Evolutionary conservation across 2,113 vertebrate species (phyloP), one percentile per base, ranked within the genome.

Genomic region (Glaucidium brasilianum): DNA sequence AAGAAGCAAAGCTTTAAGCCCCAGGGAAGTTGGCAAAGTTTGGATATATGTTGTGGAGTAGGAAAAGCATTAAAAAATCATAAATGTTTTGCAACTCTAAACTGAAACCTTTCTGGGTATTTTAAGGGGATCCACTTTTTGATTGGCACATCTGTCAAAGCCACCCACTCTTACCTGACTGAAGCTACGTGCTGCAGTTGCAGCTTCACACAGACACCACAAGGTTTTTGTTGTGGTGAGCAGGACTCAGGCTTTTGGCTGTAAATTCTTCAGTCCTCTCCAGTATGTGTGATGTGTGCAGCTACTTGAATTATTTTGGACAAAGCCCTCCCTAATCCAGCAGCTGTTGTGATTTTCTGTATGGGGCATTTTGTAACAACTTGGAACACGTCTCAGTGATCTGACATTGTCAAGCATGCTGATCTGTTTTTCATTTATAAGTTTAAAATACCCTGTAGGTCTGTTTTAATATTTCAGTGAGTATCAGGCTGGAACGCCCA

Each of bases 251-350:
- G 17, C 9, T 53, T 76, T 69, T 69, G 50, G 15, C 37, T 58
- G 34, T 18, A 7, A 68, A n/a, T 19, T 30, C 18, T 45, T 67
- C n/a, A 15, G 39, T 55, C 41, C 18, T 58, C 45, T 50, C 55
- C 11, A 1, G 18, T 41, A 34, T 1, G 3, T 0, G 1, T 3
- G 5, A 47, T 20, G 6, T 34, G 60, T 62, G 37, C 10, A 37
- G 47, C 15, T 17, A 7, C 22, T 55, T 50, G 8, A 5, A 4
- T 49, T 62, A 55, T 22, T 37, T 37, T 32, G n/a, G 50, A 32
- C 2, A 5, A 80, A 80, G 41, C 16, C 26, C 30, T 72, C 37
- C 30, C 14, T 35, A 39, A 22, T 69, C n/a, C 11, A 71, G 30
- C 34, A 74, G 41, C 37, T 71, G 15, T 43, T 50, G n/a, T 50